phyloP scores from a whole-genome alignment of 2,888 invertebrate species.

The Abrostola tripartita region DNA sequence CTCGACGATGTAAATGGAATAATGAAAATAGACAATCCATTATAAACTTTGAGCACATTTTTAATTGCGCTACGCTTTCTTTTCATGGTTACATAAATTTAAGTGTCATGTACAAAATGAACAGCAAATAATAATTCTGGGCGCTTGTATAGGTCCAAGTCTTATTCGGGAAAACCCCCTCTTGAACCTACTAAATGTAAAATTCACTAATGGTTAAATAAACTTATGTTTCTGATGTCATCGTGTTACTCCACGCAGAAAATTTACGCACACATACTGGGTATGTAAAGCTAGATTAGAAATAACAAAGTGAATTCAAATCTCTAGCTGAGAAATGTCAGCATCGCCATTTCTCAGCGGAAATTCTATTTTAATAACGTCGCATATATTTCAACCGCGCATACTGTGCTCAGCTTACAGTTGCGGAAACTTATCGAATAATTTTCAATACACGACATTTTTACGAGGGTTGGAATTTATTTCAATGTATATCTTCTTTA shows the following conservation, averaged over 20 bases:
- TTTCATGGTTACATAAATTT: too few species aligned
- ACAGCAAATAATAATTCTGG: too few species aligned
- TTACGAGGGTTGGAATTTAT: constrained; percentile 54
- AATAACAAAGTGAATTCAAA: constrained; percentile 7
- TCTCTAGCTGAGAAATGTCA: neutral
- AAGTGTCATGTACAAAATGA: too few species aligned
- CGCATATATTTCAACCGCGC: constrained; percentile 24
- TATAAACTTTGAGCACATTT: neutral
- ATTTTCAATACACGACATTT: constrained; percentile 58
- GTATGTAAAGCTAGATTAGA: too few species aligned
- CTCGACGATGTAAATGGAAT: constrained; percentile 10
- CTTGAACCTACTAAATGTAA: too few species aligned
- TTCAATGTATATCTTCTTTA: constrained; percentile 21
- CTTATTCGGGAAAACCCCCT: too few species aligned
- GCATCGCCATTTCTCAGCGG: constrained; percentile 5
- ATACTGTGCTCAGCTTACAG: constrained; percentile 7
- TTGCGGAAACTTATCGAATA: constrained; percentile 59
- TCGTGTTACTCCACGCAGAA: neutral
- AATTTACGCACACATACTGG: too few species aligned
- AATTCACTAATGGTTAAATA: too few species aligned
- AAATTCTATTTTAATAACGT: constrained; percentile 7
- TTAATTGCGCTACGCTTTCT: too few species aligned
- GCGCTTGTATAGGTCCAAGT: too few species aligned
- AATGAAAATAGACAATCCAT: neutral
- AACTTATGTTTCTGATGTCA: too few species aligned